Evolutionary conservation across 1,140 invertebrate species (phyloP), one percentile per base, ranked within the genome.

Genomic region (Drosophila nebulosa): DNA sequence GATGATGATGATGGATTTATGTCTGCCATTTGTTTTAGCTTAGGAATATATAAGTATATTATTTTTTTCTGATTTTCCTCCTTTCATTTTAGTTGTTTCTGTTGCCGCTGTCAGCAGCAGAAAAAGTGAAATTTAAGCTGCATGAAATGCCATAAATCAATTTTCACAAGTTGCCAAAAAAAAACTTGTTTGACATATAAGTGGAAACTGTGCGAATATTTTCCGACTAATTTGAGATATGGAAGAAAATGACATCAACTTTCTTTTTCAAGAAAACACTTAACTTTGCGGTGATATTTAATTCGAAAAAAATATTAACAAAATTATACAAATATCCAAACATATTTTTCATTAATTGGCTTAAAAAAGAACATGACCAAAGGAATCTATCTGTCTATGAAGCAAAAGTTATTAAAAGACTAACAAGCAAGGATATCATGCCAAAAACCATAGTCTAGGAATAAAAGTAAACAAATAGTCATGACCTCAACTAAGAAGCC

Each of bases 1-100:
- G 52, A 14, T 74, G 72, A 72, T 73, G 75, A 67, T 79, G 78
- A 80, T 80, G 78, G 78, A 79, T 79, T 80, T 76, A 79, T 80
- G 72, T 62, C 63, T 57, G 16, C 62, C 68, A 79, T 76, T 79
- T 79, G 72, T 76, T 79, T 62, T 55, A 64, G 68, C 68, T 26
- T 50, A 18, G 2, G n/a, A 4, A 42, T 42, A 5, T 18, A 10
- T 46, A 12, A 36, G 21, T 16, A 39, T 74, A 57, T 52, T 14
- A 57, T 52, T 14, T 24, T 6, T 10, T 12, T 27, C 18, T 42
- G 51, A 57, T 64, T 74, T 27, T 39, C 50, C 9, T 63, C n/a
- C 51, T 26, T 30, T 4, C n/a, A n/a, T n/a, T n/a, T n/a, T n/a
- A n/a, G n/a, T n/a, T n/a, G n/a, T 7, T 22, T 4, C 3, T 46